Conservation (phyloP, 2,797 vertebrate genomes). For the Arctocebus calabarensis region DNA sequence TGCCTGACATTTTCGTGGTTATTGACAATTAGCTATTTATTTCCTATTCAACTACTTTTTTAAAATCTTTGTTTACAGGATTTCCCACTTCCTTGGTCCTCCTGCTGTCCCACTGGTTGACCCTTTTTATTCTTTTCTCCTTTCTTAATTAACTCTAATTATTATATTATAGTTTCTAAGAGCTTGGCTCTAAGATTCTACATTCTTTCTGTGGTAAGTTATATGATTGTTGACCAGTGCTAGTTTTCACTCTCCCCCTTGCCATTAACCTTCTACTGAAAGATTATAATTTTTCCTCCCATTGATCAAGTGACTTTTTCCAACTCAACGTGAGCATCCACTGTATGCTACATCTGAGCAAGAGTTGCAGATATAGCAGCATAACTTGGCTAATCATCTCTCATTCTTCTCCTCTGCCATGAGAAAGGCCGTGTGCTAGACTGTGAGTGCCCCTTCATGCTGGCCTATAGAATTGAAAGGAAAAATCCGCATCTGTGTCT, state of each 20-base stretch:
- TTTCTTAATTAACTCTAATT: neutral
- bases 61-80: neutral
- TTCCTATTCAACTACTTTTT: neutral
- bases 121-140: neutral
- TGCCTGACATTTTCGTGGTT: neutral
- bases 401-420: neutral
- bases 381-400: neutral
- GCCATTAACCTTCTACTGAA: neutral
- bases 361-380: neutral
- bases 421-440: neutral
- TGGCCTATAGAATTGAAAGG: neutral
- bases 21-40: neutral
- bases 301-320: neutral
- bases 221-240: neutral
- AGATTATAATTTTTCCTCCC: neutral
- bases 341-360: neutral
- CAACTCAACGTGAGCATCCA: neutral
- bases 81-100: neutral
- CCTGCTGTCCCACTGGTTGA: neutral
- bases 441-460: neutral
- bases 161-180: neutral
- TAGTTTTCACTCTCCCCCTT: neutral
- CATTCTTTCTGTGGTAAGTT: neutral
- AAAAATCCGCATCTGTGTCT: neutral
- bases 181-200: neutral